A percentile compares a stretch with the other conserved stretches of the same genome.
Conservation (phyloP, 2,797 vertebrate genomes). For the Siniperca obscura region DNA sequence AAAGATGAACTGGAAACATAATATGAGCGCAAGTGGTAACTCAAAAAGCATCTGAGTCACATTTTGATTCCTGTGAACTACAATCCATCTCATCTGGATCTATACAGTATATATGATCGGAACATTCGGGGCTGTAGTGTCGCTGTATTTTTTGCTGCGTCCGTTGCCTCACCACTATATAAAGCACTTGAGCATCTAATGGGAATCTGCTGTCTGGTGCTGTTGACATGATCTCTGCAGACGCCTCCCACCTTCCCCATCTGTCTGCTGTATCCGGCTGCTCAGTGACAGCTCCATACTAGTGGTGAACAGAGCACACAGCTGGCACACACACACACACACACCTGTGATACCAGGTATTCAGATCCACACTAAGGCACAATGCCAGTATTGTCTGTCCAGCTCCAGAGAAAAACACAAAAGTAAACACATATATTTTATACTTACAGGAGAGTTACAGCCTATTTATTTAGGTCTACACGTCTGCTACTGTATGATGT, state of each 20-base stretch:
- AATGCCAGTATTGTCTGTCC: slow-evolving; percentile 13
- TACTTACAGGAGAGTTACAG: background rate
- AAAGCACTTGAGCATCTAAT: slow-evolving; percentile 69
- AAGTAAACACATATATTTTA: slow-evolving; percentile 9
- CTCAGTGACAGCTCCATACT: slow-evolving; percentile 68
- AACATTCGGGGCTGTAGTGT: background rate
- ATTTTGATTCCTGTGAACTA: slow-evolving; percentile 1
- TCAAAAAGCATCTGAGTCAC: slow-evolving; percentile 1
- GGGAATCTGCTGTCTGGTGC: slow-evolving; percentile 62
- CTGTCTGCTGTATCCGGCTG: slow-evolving; percentile 64
- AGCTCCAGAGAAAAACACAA: slow-evolving; percentile 13
- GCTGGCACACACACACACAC: slow-evolving; percentile 40
- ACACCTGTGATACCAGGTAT: slow-evolving; percentile 25
- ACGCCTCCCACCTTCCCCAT: slow-evolving; percentile 59
- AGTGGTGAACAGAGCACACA: slow-evolving; percentile 38
- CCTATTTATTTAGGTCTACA: background rate
- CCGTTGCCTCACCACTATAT: slow-evolving; percentile 19
- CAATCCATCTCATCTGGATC: slow-evolving; percentile 19
- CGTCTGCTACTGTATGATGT: no score
- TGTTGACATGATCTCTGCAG: slow-evolving; percentile 64
- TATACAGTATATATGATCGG: background rate
- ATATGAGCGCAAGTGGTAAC: background rate
- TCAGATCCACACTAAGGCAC: slow-evolving; percentile 13
- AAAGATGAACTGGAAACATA: background rate
- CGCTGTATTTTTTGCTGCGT: slow-evolving; percentile 6